A percentile compares a stretch with the other conserved stretches of the same genome.
Conservation (phyloP, 2,888 invertebrate genomes). For the Phlogophora meticulosa region DNA sequence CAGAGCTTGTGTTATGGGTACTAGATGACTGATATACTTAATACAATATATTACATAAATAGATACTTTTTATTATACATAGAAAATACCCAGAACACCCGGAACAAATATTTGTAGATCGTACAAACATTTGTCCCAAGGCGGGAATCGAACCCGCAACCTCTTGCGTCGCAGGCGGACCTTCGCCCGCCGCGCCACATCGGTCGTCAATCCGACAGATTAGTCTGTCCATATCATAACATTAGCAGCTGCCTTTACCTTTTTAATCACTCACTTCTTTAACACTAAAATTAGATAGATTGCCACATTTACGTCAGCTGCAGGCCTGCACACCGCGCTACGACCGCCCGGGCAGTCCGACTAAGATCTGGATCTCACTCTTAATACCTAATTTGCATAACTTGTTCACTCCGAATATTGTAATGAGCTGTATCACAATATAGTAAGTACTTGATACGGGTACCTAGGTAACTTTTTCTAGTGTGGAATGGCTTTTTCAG, state of each 20-base stretch:
- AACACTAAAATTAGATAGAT: slow-evolving; percentile 22
- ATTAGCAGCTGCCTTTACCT: not conserved
- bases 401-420: slow-evolving; percentile 41
- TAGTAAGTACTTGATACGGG: not conserved
- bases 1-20: too few relatives aligned
- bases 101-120: too few relatives aligned
- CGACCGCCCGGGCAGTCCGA: slow-evolving; percentile 5
- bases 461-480: not conserved
- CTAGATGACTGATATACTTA: too few relatives aligned
- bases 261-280: not conserved
- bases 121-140: too few relatives aligned
- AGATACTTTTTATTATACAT: too few relatives aligned
- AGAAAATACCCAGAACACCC: too few relatives aligned
- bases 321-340: slow-evolving; percentile 44
- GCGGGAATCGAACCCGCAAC: too few relatives aligned
- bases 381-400: slow-evolving; percentile 70
- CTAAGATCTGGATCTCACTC: slow-evolving; percentile 48
- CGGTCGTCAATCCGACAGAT: too few relatives aligned
- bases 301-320: slow-evolving; percentile 17
- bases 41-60: too few relatives aligned
- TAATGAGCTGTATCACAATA: slow-evolving; percentile 25
- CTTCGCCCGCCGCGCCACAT: too few relatives aligned
- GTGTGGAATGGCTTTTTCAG: not conserved
- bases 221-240: not conserved
- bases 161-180: too few relatives aligned